Conservation (phyloP, 2,113 vertebrate genomes). For the Malurus alboscapulatus region DNA sequence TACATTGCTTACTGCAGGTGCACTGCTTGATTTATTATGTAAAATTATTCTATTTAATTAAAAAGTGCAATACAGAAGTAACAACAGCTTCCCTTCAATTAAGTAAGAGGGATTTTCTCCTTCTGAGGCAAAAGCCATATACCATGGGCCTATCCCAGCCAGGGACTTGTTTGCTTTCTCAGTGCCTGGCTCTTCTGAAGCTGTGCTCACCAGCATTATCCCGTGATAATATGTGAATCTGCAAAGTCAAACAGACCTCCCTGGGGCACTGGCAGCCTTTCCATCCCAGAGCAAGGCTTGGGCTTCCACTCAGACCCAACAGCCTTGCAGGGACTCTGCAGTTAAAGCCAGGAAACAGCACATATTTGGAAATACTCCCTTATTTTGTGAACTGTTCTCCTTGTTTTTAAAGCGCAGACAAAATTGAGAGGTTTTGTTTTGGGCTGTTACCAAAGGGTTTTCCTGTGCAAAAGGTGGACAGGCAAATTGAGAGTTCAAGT, state of each 20-base stretch:
- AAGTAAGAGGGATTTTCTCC: background rate
- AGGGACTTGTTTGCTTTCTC: background rate
- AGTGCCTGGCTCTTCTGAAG: background rate
- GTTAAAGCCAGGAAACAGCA: background rate
- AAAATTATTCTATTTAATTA: conserved; percentile 28
- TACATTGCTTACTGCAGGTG: background rate
- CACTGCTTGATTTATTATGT: background rate
- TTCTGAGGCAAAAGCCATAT: background rate
- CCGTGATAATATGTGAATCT: no score
- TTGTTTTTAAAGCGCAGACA: background rate
- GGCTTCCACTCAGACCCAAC: background rate
- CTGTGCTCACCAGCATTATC: background rate
- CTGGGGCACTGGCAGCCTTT: background rate
- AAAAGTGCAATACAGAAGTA: background rate
- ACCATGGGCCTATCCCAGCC: background rate
- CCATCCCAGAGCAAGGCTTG: background rate
- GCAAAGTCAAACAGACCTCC: no score
- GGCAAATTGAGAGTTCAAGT: background rate
- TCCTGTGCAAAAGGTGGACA: background rate
- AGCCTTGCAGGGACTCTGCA: background rate
- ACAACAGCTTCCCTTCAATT: background rate
- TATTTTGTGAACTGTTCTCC: background rate
- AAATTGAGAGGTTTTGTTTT: background rate
- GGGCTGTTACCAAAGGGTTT: background rate
- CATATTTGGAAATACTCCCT: background rate